Evolutionary conservation across 1,140 invertebrate species (phyloP).

Genomic region (Pogonognathellus flavescens): DNA sequence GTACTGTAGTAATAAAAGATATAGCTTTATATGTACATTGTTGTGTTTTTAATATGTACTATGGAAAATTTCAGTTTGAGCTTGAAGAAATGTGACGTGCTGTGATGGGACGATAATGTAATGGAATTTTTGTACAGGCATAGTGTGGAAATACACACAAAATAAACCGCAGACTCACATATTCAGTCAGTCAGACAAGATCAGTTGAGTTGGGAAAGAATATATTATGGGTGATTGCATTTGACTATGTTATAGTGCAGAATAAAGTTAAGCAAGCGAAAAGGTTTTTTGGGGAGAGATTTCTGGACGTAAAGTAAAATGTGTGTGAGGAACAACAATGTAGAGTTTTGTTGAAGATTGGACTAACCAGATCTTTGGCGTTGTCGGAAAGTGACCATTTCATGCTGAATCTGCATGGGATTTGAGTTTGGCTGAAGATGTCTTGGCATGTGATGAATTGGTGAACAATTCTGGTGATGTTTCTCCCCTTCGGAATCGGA

Average conservation of each 20-base stretch:
- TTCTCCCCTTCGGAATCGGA: conserved; percentile 81
- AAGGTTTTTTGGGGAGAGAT: background rate
- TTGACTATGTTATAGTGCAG: background rate
- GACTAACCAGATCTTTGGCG: conserved; percentile 64
- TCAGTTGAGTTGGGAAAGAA: too few species aligned
- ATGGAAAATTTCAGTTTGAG: too few species aligned
- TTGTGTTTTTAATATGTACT: too few species aligned
- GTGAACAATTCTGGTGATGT: conserved; percentile 57
- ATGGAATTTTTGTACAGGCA: too few species aligned
- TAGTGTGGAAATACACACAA: too few species aligned
- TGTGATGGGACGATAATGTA: background rate
- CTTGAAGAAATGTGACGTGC: background rate
- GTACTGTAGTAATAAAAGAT: too few species aligned
- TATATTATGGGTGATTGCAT: background rate
- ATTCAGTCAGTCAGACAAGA: background rate
- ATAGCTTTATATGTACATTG: too few species aligned
- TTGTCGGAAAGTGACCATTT: conserved; percentile 66
- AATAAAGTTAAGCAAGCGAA: conserved; percentile 25
- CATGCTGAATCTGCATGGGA: conserved; percentile 58
- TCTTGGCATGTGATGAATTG: conserved; percentile 59
- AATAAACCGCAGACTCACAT: background rate
- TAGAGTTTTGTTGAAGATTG: background rate
- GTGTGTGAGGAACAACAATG: background rate
- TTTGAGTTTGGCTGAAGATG: conserved; percentile 52
- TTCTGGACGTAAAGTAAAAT: background rate